Base-by-base conservation (phyloP, 2,113 vertebrate species). In the Ondatra zibethicus region DNA sequence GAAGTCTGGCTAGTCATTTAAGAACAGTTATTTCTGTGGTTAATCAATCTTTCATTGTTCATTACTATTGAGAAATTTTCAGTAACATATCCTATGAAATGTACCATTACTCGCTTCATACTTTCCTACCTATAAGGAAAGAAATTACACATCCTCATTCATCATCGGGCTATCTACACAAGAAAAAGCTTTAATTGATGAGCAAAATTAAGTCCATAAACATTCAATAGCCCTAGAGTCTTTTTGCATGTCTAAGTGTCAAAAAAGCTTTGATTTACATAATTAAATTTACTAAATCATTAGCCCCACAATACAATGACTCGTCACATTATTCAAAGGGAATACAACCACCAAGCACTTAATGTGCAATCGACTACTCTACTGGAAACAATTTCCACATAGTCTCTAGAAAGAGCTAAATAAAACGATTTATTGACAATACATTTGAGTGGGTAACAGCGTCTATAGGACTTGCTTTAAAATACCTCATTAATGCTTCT, bases 211-310 rank as follows among this genome's bases (percentile, higher is more conserved):
- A 96, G 31, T 81, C 23, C 47, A 91, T 91, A 97, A 96, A 81
- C 80, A 95, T 96, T 95, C 90, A 92, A 93, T 63, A 95, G 58
- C 21, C 61, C 5, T 55, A 88, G 76, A 52, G 68, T 85, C n/a
- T 88, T 96, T 97, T 70, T 92, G 29, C 89, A 89, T 5, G 8
- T 89, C 68, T 95, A 92, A 96, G 95, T 94, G 95, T 96, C 96
- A 97, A 94, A 97, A 97, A 84, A 77, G 42, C 78, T 97, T 96
- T 97, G 87, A 96, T 96, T 94, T 96, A 93, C 94, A 96, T 97
- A 97, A 97, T 97, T 95, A 96, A 95, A 95, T 95, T 97, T 89
- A 80, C n/a, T 78, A 96, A 92, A 97, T 98, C 90, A 93, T 97
- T 97, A 97, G 85, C 77, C 85, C 85, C 13, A 31, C 89, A 90